Evolutionary conservation across 92 coral and sea anemone species (phyloP).

Genomic region (Parazoanthus atlanticus): DNA sequence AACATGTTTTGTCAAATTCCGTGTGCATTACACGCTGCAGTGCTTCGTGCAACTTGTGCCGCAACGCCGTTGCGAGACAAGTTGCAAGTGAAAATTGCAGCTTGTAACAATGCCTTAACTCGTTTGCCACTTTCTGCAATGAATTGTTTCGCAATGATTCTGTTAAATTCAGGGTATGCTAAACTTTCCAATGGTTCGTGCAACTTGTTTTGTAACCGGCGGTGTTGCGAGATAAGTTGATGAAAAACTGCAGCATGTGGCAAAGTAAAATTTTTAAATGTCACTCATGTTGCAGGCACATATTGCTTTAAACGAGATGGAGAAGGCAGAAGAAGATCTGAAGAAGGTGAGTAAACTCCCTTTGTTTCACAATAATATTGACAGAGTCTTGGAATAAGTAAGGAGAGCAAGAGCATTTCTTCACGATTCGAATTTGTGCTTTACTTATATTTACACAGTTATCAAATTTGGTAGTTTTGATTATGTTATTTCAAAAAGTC

Average conservation of each 20-base stretch:
- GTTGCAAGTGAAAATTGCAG: no score
- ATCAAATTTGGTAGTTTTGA: neutral
- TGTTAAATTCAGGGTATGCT: no score
- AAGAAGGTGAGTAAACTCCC: constrained; percentile 50
- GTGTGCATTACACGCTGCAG: no score
- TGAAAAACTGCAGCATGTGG: neutral
- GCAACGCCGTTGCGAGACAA: no score
- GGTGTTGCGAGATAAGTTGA: neutral
- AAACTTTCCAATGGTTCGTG: no score
- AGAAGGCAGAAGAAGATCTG: constrained; percentile 61
- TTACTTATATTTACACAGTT: neutral
- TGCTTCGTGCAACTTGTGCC: no score
- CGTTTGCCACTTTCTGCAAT: no score
- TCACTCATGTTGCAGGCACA: constrained; percentile 54
- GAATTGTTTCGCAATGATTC: no score
- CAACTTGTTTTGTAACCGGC: no score
- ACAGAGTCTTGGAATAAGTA: neutral
- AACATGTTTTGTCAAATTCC: no score
- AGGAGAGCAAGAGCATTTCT: neutral
- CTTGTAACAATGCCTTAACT: no score
- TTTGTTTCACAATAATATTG: neutral
- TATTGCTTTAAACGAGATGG: constrained; percentile 61
- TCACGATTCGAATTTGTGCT: neutral
- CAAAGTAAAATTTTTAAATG: neutral
- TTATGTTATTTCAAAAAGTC: no score